Percentiles rank a stretch among this genome's conserved stretches.
These are phyloP conservation scores for Melinaea marsaeus DNA, from an alignment of 2,888 invertebrate species.

Conservation along the genomic window DNA sequence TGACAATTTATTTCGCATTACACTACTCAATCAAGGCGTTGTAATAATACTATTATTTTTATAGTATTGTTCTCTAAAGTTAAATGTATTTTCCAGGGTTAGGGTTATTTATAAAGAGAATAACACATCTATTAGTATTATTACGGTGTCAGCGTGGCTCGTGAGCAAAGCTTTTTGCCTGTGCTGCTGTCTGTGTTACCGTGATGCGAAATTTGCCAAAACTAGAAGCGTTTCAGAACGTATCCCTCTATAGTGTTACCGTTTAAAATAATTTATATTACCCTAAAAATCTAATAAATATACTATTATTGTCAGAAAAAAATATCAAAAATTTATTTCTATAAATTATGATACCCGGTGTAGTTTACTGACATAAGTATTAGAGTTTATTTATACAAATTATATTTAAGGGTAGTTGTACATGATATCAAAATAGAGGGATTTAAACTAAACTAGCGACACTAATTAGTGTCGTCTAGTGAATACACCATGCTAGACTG, in stretches of 20 bases:
- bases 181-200: conserved; percentile 59
- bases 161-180: conserved; percentile 61
- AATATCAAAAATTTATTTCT: no score
- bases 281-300: background rate
- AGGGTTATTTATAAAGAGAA: conserved; percentile 17
- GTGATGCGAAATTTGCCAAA: conserved; percentile 65
- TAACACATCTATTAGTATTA: conserved; percentile 35
- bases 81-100: background rate
- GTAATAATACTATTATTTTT: conserved; percentile 43
- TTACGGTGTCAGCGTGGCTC: conserved; percentile 49
- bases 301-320: no score
- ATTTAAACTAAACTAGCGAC: conserved; percentile 69
- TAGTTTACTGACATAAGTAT: no score
- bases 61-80: conserved; percentile 17
- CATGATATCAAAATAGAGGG: conserved; percentile 65
- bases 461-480: conserved; percentile 37
- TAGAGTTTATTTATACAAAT: no score
- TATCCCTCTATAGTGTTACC: conserved; percentile 64
- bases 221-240: conserved; percentile 65
- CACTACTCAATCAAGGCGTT: conserved; percentile 37
- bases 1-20: conserved; percentile 14
- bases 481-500: conserved; percentile 72
- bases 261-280: conserved; percentile 35
- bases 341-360: no score
- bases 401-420: no score